phyloP scores from a whole-genome alignment of 2,113 vertebrate genomes.

The Cyanoramphus novaezelandiae region DNA sequence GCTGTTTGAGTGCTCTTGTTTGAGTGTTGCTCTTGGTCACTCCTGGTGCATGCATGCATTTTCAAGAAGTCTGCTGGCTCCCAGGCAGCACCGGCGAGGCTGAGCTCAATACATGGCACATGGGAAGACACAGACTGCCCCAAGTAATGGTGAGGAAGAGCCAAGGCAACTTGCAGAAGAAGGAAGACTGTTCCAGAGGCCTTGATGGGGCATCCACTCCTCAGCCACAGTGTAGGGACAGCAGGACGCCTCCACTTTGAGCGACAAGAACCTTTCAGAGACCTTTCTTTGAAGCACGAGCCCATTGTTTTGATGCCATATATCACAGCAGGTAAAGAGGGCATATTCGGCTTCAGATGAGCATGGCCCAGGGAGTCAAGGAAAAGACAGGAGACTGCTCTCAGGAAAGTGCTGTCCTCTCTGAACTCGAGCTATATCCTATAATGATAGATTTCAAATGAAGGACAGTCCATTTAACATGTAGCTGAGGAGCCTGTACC shows the following conservation, averaged over 20 bases:
- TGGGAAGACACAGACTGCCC: background rate
- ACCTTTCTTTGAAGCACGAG: background rate
- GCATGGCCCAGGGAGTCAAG: background rate
- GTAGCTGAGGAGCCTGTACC: background rate
- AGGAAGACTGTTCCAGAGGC: background rate
- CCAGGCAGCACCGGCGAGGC: background rate
- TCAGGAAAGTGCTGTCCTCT: background rate
- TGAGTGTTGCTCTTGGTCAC: background rate
- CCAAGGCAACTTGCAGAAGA: background rate
- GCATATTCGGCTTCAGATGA: rapidly evolving
- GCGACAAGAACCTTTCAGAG: background rate
- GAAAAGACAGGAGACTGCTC: background rate
- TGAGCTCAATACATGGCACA: rapidly evolving
- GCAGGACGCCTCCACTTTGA: background rate
- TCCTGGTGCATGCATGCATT: background rate
- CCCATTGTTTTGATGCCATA: rapidly evolving
- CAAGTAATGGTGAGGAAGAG: rapidly evolving
- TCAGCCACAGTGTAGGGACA: background rate
- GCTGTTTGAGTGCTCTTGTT: background rate
- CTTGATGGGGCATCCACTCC: rapidly evolving
- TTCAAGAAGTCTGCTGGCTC: background rate
- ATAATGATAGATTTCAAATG: background rate
- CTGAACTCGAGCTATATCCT: background rate
- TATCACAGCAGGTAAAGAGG: rapidly evolving
- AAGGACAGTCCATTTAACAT: background rate